Base-by-base conservation (phyloP, 2,888 invertebrate species). In the Polydrusus tereticollis region DNA sequence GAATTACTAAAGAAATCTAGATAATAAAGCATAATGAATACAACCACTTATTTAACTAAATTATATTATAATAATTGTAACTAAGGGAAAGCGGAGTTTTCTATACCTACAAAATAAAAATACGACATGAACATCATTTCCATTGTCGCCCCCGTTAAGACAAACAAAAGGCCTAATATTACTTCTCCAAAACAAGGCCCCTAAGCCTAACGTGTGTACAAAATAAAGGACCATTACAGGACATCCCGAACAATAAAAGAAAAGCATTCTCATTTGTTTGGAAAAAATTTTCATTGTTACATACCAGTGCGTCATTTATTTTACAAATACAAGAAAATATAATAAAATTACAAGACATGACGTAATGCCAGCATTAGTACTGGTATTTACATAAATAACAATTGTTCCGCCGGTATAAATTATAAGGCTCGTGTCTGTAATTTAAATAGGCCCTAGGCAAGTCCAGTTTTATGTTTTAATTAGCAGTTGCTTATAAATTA, bases 321-420 rank as follows among this genome's bases (percentile, higher is more conserved):
- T 45, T 45, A 36, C 36, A 36, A 45, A 45, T 45, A 20, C 20
- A 8, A 45, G 36, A 50, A 50, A 50, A 50, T 50, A 23, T 50
- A 23, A 50, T 23, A 21, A 50, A 50, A 50, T 14, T 50, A 50
- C 50, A 50, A 36, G 36, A 36, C 50, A 23, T 50, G 50, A 50
- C 23, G 50, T 50, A 50, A 23, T 23, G 12, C 50, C 14, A 14
- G 23, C 50, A 12, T 47, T 20, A 47, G 2, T 21, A 33, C 47
- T 47, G 12, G 5, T 21, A 47, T 50, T 50, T 23, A 12, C 50
- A 50, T 50, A 50, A 50, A 50, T 50, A 50, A 50, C 50, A 50
- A 50, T 50, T 50, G 50, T 50, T 50, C n/a, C n/a, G 50, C 23
- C 50, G 12, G 50, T 23, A 23, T 50, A 50, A 50, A 50, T 50